A percentile compares a stretch with the other conserved stretches of the same genome.
Conservation (phyloP, 2,797 vertebrate genomes). For the Choloepus didactylus region DNA sequence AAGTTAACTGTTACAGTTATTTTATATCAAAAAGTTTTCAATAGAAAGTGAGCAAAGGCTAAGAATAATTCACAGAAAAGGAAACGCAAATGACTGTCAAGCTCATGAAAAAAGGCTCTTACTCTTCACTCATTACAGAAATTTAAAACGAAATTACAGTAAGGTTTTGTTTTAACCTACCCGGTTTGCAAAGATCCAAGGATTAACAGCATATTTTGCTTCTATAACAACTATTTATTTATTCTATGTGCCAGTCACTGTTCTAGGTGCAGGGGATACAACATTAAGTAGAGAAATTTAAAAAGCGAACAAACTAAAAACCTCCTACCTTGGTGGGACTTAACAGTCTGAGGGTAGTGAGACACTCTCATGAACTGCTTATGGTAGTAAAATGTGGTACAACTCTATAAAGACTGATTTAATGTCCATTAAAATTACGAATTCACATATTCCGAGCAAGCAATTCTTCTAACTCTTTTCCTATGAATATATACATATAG, state of each 20-base stretch:
- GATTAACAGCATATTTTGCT: background rate
- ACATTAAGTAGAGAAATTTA: conserved; percentile 25
- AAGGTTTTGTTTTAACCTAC: background rate
- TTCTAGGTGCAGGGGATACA: background rate
- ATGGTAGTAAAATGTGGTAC: background rate
- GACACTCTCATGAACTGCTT: background rate
- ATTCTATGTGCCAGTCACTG: background rate
- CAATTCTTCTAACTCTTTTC: background rate
- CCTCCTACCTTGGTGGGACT: background rate
- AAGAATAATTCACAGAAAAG: background rate
- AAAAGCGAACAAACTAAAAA: background rate
- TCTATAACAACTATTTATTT: background rate
- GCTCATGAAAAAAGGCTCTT: background rate
- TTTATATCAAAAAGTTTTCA: conserved; percentile 57
- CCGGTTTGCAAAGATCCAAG: conserved; percentile 8
- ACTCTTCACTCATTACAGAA: background rate
- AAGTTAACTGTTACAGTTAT: conserved; percentile 34
- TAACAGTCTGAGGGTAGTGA: background rate
- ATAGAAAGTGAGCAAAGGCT: conserved; percentile 12
- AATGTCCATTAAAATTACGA: background rate
- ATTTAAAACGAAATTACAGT: background rate
- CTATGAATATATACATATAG: background rate
- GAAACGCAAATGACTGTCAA: background rate
- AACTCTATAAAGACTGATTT: background rate
- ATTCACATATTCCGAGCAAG: background rate